A percentile compares a stretch with the other conserved stretches of the same genome.
Evolutionary conservation across 2,797 vertebrate species (phyloP).

Genomic region (Callimico goeldii): DNA sequence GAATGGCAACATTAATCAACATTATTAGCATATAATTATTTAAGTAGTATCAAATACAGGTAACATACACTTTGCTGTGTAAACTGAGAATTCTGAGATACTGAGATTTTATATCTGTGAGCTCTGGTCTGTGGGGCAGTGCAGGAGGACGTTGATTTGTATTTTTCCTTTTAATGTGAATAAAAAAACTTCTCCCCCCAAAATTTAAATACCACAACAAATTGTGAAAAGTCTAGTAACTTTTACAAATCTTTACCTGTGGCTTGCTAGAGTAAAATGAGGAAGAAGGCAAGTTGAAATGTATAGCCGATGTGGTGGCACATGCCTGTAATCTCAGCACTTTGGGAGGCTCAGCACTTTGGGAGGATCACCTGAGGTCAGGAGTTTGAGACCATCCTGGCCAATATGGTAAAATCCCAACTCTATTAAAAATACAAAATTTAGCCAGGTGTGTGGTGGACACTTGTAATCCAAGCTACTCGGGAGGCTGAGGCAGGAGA

Average conservation of each 20-base stretch:
- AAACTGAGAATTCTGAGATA: background rate
- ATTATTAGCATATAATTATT: background rate
- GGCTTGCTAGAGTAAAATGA: conserved; percentile 11
- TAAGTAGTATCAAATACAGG: background rate
- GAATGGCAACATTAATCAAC: background rate
- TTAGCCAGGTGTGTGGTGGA: too few relatives aligned
- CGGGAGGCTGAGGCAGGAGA: too few relatives aligned
- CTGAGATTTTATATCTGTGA: background rate
- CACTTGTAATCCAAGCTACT: too few relatives aligned
- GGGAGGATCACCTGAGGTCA: too few relatives aligned
- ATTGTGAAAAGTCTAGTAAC: background rate
- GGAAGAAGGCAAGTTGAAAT: background rate
- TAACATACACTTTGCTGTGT: background rate
- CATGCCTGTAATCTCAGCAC: too few relatives aligned
- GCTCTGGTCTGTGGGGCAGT: background rate
- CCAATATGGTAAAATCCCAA: too few relatives aligned
- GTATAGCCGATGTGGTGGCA: accelerated
- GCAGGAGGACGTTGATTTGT: background rate
- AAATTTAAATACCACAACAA: background rate
- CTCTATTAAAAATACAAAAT: too few relatives aligned
- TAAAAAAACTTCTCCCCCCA: background rate
- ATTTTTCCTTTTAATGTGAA: background rate
- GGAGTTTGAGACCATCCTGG: too few relatives aligned
- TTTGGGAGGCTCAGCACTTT: too few relatives aligned
- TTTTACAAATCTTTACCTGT: background rate